These are phyloP conservation scores for Andricus curvator DNA, from an alignment of 2,888 invertebrate species.

Conservation along the genomic window DNA sequence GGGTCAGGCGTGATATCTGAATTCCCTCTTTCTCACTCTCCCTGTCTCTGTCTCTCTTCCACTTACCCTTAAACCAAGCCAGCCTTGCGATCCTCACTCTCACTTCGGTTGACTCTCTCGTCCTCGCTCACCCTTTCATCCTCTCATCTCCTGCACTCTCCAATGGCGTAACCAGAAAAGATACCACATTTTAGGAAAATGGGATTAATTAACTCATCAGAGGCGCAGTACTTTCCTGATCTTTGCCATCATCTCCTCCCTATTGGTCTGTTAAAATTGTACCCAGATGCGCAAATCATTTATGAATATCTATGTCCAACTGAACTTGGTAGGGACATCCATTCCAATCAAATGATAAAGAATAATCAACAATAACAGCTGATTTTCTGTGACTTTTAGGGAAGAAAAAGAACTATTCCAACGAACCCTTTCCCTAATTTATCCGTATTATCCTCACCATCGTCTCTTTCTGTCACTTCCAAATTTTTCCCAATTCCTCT, in stretches of 20 bases:
- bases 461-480: too few relatives aligned
- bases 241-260: background rate
- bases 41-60: constrained; percentile 49
- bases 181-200: background rate
- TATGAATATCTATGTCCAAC: too few relatives aligned
- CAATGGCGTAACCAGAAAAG: constrained; percentile 24
- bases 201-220: background rate
- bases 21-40: constrained; percentile 51
- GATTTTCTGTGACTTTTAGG: too few relatives aligned
- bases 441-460: too few relatives aligned
- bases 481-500: too few relatives aligned
- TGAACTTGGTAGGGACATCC: too few relatives aligned
- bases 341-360: too few relatives aligned
- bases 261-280: background rate
- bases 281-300: too few relatives aligned
- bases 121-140: constrained; percentile 37
- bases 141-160: constrained; percentile 28
- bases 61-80: constrained; percentile 42
- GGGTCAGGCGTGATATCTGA: constrained; percentile 65
- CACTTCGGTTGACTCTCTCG: constrained; percentile 18
- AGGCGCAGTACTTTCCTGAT: background rate
- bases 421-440: too few relatives aligned
- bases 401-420: too few relatives aligned
- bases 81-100: constrained; percentile 23
- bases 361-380: too few relatives aligned